These are phyloP conservation scores for Lagorchestes hirsutus DNA, from an alignment of 2,797 vertebrate genomes.

Conservation along the genomic window DNA sequence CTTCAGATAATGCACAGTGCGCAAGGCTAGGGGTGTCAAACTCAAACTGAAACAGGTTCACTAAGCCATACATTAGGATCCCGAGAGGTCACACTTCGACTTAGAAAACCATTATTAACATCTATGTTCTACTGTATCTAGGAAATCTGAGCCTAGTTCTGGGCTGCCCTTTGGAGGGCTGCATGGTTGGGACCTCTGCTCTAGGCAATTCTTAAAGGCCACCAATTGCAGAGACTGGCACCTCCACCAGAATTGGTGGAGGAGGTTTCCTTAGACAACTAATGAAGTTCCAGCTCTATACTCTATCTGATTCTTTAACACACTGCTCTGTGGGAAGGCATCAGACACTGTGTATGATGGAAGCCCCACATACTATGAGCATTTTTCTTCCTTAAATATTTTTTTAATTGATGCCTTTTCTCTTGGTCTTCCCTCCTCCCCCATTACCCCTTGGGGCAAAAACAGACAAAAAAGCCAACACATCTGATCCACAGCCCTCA, in stretches of 20 bases:
- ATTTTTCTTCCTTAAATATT: not conserved
- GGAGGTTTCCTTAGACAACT: not conserved
- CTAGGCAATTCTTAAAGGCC: not conserved
- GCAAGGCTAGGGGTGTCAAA: not conserved
- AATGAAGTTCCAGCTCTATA: not conserved
- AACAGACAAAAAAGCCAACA: not conserved
- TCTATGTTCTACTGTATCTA: not conserved
- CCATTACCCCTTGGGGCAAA: not conserved
- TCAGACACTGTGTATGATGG: not conserved
- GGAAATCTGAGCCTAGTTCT: not conserved
- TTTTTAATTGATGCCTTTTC: not conserved
- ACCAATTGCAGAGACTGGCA: not conserved
- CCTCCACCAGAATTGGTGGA: not conserved
- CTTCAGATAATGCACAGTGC: not conserved
- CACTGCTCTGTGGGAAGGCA: not conserved
- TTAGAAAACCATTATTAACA: not conserved
- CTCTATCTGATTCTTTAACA: not conserved
- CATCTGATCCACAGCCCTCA: not conserved
- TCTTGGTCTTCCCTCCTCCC: not conserved
- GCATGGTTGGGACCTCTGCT: not conserved
- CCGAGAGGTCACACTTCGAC: not conserved
- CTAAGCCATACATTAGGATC: not conserved
- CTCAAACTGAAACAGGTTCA: not conserved
- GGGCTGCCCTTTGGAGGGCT: not conserved
- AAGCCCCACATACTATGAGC: not conserved